Evolutionary conservation across 2,797 vertebrate species (phyloP).

Genomic region (Malacoraja senta): DNA sequence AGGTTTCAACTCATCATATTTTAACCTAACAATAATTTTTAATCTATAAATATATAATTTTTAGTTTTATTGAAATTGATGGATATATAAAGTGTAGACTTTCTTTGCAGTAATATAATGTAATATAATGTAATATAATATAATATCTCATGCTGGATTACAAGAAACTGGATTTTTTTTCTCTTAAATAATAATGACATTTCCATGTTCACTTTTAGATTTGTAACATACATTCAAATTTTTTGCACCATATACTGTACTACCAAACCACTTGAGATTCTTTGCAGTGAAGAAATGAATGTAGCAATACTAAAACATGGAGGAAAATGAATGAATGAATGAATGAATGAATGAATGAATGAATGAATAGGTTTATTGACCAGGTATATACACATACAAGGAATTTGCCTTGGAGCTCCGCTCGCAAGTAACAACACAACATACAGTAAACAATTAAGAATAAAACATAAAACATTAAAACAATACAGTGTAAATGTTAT

Average conservation of each 20-base stretch:
- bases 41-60: neutral
- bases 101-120: neutral
- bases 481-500: neutral
- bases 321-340: neutral
- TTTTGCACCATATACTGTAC: neutral
- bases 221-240: neutral
- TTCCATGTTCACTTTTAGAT: neutral
- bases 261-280: neutral
- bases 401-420: no score
- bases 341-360: no score
- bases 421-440: no score
- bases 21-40: neutral
- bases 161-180: neutral
- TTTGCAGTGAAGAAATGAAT: neutral
- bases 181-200: neutral
- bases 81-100: neutral
- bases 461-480: no score
- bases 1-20: neutral
- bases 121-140: neutral
- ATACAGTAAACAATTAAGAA: no score
- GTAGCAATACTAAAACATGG: no score
- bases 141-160: neutral
- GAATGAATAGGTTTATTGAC: no score
- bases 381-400: no score
- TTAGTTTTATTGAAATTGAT: neutral